Percentiles rank a stretch among this genome's conserved stretches.
phyloP scores from a whole-genome alignment of 2,113 vertebrate species.

The Clinocottus analis region DNA sequence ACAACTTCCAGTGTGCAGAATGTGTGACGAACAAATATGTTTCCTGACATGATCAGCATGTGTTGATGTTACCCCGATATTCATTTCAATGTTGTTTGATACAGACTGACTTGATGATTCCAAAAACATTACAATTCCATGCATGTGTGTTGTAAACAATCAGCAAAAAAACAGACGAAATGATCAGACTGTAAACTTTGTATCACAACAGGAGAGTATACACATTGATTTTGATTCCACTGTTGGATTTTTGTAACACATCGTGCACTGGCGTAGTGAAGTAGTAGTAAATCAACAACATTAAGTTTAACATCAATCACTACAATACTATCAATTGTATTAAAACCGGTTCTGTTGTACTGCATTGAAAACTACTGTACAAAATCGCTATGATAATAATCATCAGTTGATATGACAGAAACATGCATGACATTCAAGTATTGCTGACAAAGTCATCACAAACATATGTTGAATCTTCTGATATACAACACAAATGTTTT shows the following conservation, averaged over 20 bases:
- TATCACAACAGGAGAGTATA: constrained; percentile 47
- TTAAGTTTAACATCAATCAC: constrained; percentile 34
- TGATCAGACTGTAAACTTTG: constrained; percentile 49
- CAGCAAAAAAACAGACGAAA: constrained; percentile 39
- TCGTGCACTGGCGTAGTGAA: constrained; percentile 43
- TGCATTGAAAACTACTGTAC: constrained; percentile 56
- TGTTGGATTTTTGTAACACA: constrained; percentile 41
- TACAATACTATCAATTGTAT: constrained; percentile 22
- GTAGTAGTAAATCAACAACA: constrained; percentile 42
- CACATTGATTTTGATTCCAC: constrained; percentile 36
- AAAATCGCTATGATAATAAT: constrained; percentile 36
- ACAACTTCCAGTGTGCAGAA: constrained; percentile 29
- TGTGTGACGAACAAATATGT: constrained; percentile 22
- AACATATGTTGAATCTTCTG: constrained; percentile 31
- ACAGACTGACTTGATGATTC: constrained; percentile 33
- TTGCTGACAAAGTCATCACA: constrained; percentile 47
- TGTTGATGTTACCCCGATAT: constrained; percentile 33
- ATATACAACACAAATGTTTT: constrained; percentile 39
- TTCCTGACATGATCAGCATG: constrained; percentile 29
- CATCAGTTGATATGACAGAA: constrained; percentile 47
- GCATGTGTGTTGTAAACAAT: constrained; percentile 59
- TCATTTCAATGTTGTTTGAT: constrained; percentile 46
- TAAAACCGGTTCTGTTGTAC: constrained; percentile 40
- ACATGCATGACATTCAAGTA: constrained; percentile 74
- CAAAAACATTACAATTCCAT: constrained; percentile 46